Evolutionary conservation across 2,797 vertebrate genomes (phyloP), one percentile per base, ranked within the genome.

Genomic region (Cuculus canorus): DNA sequence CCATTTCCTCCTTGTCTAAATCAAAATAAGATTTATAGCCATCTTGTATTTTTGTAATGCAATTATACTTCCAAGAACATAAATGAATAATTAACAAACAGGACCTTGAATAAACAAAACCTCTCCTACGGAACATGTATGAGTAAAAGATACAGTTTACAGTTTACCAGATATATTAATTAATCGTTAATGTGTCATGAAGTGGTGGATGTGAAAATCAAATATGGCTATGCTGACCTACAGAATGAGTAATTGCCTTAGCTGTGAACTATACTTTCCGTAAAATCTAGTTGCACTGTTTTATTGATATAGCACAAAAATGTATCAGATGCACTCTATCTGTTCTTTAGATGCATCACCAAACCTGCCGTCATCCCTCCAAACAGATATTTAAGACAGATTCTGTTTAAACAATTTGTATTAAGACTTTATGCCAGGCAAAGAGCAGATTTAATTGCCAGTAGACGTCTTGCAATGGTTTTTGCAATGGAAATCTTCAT

Each of bases 171-270:
- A 56, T 50, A 41, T 30, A 54, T 60, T 76, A 65, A 64, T 75
- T 86, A 93, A 66, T 84, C 17, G 7, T 63, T 86, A 68, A 45
- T 47, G 3, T 43, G 47, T 73, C 14, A 24, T 32, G 48, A 45
- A 79, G 56, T 70, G 25, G n/a, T 77, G 39, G 25, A 53, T 84
- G 14, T 43, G 64, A 83, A 96, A 96, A 94, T 94, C 76, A 93
- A 94, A 65, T 81, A 73, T 56, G 30, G 47, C 27, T 79, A 53
- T 28, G 63, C 5, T n/a, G 60, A 78, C 18, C 11, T 43, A 69
- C 22, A 59, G 89, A 90, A 61, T 50, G 9, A 73, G 37, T 54
- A 43, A 64, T 61, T 85, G 48, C 25, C n/a, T 79, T 86, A 70
- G 63, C 22, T 65, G 47, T 83, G 43, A 91, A 81, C 73, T 84